These are phyloP conservation scores for Kryphioiulus occultus DNA, from an alignment of 2,888 invertebrate genomes.

Conservation along the genomic window DNA sequence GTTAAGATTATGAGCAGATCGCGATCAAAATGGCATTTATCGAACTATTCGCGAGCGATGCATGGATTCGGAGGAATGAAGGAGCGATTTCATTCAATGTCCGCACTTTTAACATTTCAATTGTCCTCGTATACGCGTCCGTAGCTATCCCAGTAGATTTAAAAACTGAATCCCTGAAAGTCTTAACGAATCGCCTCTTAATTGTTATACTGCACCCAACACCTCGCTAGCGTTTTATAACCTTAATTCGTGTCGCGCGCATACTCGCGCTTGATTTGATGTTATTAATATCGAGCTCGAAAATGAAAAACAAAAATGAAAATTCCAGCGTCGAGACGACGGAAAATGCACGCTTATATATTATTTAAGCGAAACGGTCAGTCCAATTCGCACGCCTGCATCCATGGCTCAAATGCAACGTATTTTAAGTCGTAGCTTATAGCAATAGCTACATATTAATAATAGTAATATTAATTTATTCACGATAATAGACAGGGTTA, in stretches of 20 bases:
- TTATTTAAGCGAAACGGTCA: background rate
- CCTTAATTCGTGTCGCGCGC: background rate
- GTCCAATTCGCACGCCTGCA: too few relatives aligned
- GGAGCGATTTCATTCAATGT: too few relatives aligned
- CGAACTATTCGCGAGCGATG: too few relatives aligned
- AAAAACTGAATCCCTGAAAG: background rate
- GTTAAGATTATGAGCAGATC: background rate
- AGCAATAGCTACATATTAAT: too few relatives aligned
- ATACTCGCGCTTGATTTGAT: background rate
- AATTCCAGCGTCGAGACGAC: background rate
- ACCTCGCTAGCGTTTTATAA: background rate
- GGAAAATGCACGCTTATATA: background rate
- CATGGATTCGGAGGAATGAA: constrained; percentile 14
- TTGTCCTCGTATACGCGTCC: background rate
- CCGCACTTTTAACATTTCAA: background rate
- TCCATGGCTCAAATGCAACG: too few relatives aligned
- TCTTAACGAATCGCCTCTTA: background rate
- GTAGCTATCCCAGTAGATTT: background rate
- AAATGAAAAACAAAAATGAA: background rate
- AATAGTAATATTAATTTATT: too few relatives aligned
- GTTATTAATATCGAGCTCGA: background rate
- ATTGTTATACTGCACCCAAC: constrained; percentile 11
- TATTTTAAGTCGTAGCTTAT: too few relatives aligned
- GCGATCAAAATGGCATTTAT: too few relatives aligned
- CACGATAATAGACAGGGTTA: too few relatives aligned